phyloP scores from a whole-genome alignment of 2,888 invertebrate species.

The Podotricha telesiphe region DNA sequence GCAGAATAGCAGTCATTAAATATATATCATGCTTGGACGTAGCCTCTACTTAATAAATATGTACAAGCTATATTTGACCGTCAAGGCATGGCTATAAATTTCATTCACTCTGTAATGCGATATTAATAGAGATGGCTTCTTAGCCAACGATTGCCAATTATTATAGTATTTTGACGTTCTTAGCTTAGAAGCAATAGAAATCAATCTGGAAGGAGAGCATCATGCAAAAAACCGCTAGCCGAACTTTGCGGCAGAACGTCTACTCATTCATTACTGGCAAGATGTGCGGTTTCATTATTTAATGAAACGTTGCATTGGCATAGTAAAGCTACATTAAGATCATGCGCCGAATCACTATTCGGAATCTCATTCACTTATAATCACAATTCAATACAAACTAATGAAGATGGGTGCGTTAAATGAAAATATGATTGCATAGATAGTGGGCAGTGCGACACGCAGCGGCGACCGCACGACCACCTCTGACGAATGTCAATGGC shows the following conservation, averaged over 20 bases:
- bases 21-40: slow-evolving; percentile 36
- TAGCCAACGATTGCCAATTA: slow-evolving; percentile 60
- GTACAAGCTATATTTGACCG: slow-evolving; percentile 27
- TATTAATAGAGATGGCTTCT: slow-evolving; percentile 47
- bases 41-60: slow-evolving; percentile 36
- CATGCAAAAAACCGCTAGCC: slow-evolving; percentile 74
- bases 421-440: slow-evolving; percentile 34
- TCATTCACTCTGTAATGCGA: slow-evolving; percentile 39
- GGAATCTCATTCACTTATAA: slow-evolving; percentile 43
- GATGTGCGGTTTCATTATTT: slow-evolving; percentile 71
- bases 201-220: slow-evolving; percentile 72
- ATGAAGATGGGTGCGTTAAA: slow-evolving; percentile 42
- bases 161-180: slow-evolving; percentile 66
- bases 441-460: slow-evolving; percentile 42
- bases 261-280: slow-evolving; percentile 69
- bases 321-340: slow-evolving; percentile 57
- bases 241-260: slow-evolving; percentile 67
- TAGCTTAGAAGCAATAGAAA: slow-evolving; percentile 70
- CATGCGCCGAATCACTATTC: slow-evolving; percentile 42
- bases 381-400: slow-evolving; percentile 43
- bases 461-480: slow-evolving; percentile 55
- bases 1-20: slow-evolving; percentile 35
- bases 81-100: slow-evolving; percentile 37
- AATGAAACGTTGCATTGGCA: slow-evolving; percentile 68
- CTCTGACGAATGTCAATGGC: slow-evolving; percentile 81